Percentiles rank a stretch among this genome's conserved stretches.
phyloP scores from a whole-genome alignment of 2,113 vertebrate genomes.

The Burhinus oedicnemus region DNA sequence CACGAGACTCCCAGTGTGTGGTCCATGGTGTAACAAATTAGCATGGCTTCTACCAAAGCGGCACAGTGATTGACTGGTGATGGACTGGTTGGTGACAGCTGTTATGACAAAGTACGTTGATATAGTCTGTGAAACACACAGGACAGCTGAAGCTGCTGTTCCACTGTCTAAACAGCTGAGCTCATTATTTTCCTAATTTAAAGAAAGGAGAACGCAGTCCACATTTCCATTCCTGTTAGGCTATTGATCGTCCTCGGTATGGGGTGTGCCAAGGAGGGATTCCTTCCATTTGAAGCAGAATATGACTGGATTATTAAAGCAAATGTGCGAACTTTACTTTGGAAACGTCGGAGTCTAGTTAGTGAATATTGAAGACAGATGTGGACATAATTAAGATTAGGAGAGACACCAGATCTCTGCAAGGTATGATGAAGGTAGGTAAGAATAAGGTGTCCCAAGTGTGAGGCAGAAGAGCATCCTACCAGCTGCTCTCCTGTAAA shows the following conservation, averaged over 20 bases:
- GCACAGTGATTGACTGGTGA: neutral
- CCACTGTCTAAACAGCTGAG: neutral
- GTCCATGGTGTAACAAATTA: neutral
- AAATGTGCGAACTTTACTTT: neutral
- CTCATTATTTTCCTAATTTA: neutral
- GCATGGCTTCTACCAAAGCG: neutral
- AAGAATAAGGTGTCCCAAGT: neutral
- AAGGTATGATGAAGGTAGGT: neutral
- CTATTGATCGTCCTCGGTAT: rapidly evolving
- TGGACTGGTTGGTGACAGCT: neutral
- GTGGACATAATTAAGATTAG: neutral
- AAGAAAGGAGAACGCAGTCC: neutral
- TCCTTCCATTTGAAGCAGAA: neutral
- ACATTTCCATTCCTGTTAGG: neutral
- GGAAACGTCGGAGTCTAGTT: neutral
- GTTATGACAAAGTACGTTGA: neutral
- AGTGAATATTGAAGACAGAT: neutral
- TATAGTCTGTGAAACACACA: neutral
- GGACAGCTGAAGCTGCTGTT: neutral
- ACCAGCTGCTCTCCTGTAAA: neutral
- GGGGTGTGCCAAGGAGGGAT: neutral
- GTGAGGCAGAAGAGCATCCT: neutral
- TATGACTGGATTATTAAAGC: neutral
- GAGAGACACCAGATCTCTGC: neutral
- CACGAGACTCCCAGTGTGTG: neutral